Conservation (phyloP, 2,797 vertebrate species). For the Babyrousa celebensis region DNA sequence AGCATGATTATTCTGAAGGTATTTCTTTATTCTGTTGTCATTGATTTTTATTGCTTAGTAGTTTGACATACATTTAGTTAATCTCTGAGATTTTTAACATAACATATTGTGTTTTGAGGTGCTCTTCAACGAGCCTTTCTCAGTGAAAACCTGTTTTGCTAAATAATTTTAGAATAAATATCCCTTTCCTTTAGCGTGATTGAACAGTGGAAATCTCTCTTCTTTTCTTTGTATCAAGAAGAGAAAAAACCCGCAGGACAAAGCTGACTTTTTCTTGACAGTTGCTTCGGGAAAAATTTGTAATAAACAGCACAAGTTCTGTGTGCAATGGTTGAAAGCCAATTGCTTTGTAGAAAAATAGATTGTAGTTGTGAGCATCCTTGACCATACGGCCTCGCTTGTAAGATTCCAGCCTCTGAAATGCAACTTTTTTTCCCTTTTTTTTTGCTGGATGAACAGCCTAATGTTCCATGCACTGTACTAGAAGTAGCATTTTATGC, state of each 20-base stretch:
- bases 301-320: slow-evolving; percentile 89
- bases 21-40: slow-evolving; percentile 72
- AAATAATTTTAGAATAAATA: slow-evolving; percentile 81
- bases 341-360: slow-evolving; percentile 95
- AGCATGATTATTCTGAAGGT: slow-evolving; percentile 80
- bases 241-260: slow-evolving; percentile 76
- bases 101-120: slow-evolving; percentile 83
- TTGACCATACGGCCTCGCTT: slow-evolving; percentile 94
- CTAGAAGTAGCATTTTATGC: slow-evolving; percentile 99
- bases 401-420: slow-evolving; percentile 94
- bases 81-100: slow-evolving; percentile 88
- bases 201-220: slow-evolving; percentile 77
- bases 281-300: slow-evolving; percentile 88
- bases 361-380: slow-evolving; percentile 93
- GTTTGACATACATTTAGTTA: slow-evolving; percentile 89
- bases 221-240: slow-evolving; percentile 82
- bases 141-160: slow-evolving; percentile 87
- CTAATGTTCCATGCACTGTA: slow-evolving; percentile 99
- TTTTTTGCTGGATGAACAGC: slow-evolving; percentile 97
- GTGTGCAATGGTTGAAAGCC: slow-evolving; percentile 90
- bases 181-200: slow-evolving; percentile 81
- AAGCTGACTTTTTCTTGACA: slow-evolving; percentile 85
- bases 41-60: slow-evolving; percentile 88
- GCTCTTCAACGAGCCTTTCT: slow-evolving; percentile 87
- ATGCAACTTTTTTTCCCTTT: slow-evolving; percentile 90